Evolutionary conservation across 2,113 vertebrate species (phyloP).

Genomic region (Epinephelus cyanopodus): DNA sequence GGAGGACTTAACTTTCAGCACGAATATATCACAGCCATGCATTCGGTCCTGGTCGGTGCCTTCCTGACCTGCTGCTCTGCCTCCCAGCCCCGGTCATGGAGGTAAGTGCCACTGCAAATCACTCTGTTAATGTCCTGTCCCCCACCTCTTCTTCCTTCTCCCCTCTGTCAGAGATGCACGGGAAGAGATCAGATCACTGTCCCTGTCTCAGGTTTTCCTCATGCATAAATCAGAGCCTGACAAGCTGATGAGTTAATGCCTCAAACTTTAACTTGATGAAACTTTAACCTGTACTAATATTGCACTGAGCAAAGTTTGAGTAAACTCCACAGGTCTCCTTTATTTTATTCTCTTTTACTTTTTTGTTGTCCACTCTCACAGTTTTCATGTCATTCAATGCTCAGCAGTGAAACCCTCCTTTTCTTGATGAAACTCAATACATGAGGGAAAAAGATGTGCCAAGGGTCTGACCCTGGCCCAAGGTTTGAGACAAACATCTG

Average conservation of each 20-base stretch:
- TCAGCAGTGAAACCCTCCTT: conserved; percentile 28
- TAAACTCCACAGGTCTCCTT: conserved; percentile 9
- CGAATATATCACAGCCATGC: conserved; percentile 72
- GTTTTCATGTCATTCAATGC: conserved; percentile 30
- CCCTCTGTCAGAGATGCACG: conserved; percentile 41
- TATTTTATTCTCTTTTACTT: background rate
- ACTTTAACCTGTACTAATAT: background rate
- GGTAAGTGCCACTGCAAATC: conserved; percentile 76
- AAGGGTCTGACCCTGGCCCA: conserved; percentile 42
- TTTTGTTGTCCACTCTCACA: background rate
- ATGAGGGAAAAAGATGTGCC: conserved; percentile 30
- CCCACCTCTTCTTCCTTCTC: background rate
- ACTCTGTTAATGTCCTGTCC: conserved; percentile 32
- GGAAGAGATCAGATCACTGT: conserved; percentile 32
- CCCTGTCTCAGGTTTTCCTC: conserved; percentile 17
- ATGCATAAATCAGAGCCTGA: conserved; percentile 40
- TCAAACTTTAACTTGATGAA: conserved; percentile 9
- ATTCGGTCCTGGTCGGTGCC: conserved; percentile 46
- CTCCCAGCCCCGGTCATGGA: conserved; percentile 69
- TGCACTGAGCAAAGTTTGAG: conserved; percentile 1
- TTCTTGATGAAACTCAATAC: conserved; percentile 49
- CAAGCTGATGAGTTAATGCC: conserved; percentile 13
- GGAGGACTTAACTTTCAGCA: conserved; percentile 77
- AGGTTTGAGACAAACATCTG: conserved; percentile 60
- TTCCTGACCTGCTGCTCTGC: conserved; percentile 77